Base-by-base conservation (phyloP, 2,797 vertebrate species). In the Cossypha caffra region DNA sequence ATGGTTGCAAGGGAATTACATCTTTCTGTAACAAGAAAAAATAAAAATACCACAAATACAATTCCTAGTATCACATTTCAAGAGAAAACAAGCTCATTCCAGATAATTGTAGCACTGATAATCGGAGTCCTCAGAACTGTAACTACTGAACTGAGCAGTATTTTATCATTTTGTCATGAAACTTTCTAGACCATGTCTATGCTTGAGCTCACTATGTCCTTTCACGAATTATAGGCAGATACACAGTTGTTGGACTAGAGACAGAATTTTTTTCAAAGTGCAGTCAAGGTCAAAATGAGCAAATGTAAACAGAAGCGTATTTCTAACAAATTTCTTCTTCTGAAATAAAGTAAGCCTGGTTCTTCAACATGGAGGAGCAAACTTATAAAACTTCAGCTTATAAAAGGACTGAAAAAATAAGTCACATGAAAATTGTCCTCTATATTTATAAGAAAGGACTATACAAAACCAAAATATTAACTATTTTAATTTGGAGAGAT, bases 81-180 rank as follows among this genome's bases (percentile, higher is more conserved):
- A 64, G 37, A 51, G 79, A 91, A 66, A 19, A 52, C 24, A 77
- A 59, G 2, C 21, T 85, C 29, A 67, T 66, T 72, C 15, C 13
- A 64, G 57, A 64, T 50, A 80, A 80, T 38, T 83, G 15, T 25
- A 71, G 58, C 14, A 10, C 8, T 73, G 35, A 45, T 72, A 81
- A 89, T 63, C 47, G 77, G 20, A 11, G n/a, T 83, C 23, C 54
- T 28, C 37, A 67, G 10, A 67, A 58, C 7, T 38, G 12, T 24
- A 80, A 63, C 45, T 67, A 45, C n/a, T 80, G 42, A 73, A 88
- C 45, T 42, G 52, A 93, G 21, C 7, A 71, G 28, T 71, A 42
- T 90, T 91, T 90, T 71, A 83, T 91, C 24, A 82, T 93, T 83
- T 76, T 93, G 59, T 71, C 72, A 80, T 59, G 31, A 88, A 78